These are phyloP conservation scores for Bedellia somnulentella DNA, from an alignment of 2,888 invertebrate species.

Conservation along the genomic window DNA sequence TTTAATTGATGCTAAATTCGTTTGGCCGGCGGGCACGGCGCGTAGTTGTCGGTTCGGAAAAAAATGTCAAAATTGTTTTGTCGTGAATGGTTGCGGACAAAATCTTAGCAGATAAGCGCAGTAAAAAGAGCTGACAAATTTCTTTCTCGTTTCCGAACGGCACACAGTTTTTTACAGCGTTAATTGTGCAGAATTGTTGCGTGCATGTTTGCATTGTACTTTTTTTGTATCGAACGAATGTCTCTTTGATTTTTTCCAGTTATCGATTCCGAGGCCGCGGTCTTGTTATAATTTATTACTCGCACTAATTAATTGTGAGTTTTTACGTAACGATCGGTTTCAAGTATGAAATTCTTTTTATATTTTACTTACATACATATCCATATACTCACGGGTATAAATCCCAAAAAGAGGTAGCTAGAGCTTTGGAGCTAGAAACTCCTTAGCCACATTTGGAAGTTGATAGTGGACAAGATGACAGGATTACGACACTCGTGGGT, in stretches of 20 bases:
- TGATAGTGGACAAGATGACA: too few relatives aligned
- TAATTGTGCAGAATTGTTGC: conserved; percentile 50
- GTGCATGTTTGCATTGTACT: conserved; percentile 23
- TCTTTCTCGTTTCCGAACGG: conserved; percentile 41
- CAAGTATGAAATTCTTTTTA: too few relatives aligned
- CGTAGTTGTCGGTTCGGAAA: too few relatives aligned
- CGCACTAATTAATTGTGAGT: conserved; percentile 40
- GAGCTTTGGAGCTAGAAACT: too few relatives aligned
- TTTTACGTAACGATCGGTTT: too few relatives aligned
- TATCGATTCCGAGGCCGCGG: conserved; percentile 25
- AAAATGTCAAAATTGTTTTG: conserved; percentile 50
- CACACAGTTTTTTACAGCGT: conserved; percentile 25
- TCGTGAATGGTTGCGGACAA: conserved; percentile 26
- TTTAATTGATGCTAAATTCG: conserved; percentile 49
- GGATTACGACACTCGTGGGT: too few relatives aligned
- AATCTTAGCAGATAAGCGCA: conserved; percentile 11
- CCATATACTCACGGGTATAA: too few relatives aligned
- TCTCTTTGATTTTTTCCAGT: conserved; percentile 3
- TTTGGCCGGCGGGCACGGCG: too few relatives aligned
- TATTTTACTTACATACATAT: too few relatives aligned
- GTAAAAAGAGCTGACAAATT: conserved; percentile 33
- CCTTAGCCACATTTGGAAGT: too few relatives aligned
- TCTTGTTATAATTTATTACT: conserved; percentile 25
- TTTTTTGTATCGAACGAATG: background rate
- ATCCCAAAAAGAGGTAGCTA: too few relatives aligned